Evolutionary conservation across 1,140 invertebrate genomes (phyloP), one percentile per base, ranked within the genome.

Genomic region (Zaprionus inermis): DNA sequence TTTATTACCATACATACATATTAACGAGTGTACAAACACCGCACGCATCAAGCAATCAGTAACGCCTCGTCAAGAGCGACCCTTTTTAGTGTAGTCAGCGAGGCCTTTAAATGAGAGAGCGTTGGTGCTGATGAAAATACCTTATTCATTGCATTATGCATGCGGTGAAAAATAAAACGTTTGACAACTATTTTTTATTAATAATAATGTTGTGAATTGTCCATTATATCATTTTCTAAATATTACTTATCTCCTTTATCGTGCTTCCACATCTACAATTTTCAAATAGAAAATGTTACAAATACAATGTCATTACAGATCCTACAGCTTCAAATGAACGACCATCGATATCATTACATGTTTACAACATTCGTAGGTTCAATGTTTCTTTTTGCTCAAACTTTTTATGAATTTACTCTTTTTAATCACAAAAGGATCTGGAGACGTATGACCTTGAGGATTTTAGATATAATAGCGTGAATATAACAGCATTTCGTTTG

Each of bases 361-460:
- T 98, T 98, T 86, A 98, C 97, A 52, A 97, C 96, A 14, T 97
- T 98, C 93, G 86, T 90, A 78, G 91, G 92, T 91, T 34, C 1
- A 46, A 6, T 34, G n/a, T 18, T 16, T 32, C 9, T 18, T 2
- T 28, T 10, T 14, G 9, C 3, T 46, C 12, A 32, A 24, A 11
- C 9, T 14, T 12, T 5, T 11, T 2, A 46, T 44, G 2, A 3
- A 16, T 28, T 44, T 36, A 5, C 24, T 28, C 24, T 28, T 36
- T 28, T 63, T 0, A 30, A n/a, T 34, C 6, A 20, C 11, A 38
- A n/a, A 30, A 61, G 92, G 97, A 98, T 93, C 95, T 98, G 78
- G 97, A 98, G 92, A 95, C 96, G n/a, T 98, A 97, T 89, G 97
- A 98, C 92, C 93, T 98, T 58, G 97, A 98, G 92, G 97, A 98